Conservation (phyloP, 2,888 invertebrate genomes). For the Tromatobia lineatoria region DNA sequence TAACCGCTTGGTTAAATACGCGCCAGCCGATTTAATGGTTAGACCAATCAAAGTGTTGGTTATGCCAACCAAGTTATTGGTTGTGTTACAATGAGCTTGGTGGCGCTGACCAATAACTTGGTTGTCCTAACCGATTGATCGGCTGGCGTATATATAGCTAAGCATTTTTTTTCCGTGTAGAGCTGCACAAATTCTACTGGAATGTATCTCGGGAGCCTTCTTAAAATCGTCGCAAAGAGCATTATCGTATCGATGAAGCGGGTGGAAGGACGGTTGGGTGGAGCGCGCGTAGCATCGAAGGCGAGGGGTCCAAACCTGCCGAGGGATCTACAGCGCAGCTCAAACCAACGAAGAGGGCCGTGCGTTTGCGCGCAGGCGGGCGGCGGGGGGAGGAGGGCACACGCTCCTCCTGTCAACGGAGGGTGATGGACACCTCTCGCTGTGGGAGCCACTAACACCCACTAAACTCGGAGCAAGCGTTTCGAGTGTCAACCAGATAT, state of each 20-base stretch:
- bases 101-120: no score
- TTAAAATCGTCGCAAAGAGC: not conserved
- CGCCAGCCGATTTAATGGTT: no score
- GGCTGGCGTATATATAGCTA: no score
- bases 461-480: slow-evolving; percentile 30
- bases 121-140: no score
- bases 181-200: not conserved
- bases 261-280: slow-evolving; percentile 35
- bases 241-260: not conserved
- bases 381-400: slow-evolving; percentile 72
- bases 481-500: slow-evolving; percentile 59
- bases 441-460: slow-evolving; percentile 81
- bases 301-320: slow-evolving; percentile 42
- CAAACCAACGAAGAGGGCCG: slow-evolving; percentile 53
- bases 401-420: slow-evolving; percentile 84
- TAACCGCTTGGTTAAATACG: no score
- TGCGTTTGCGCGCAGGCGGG: slow-evolving; percentile 57
- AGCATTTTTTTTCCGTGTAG: no score
- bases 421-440: slow-evolving; percentile 84
- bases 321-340: slow-evolving; percentile 47
- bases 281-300: slow-evolving; percentile 4
- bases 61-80: no score
- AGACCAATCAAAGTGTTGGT: no score
- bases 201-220: not conserved
- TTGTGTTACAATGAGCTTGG: no score